Evolutionary conservation across 1,140 invertebrate genomes (phyloP), one percentile per base, ranked within the genome.

Genomic region (Eubasilissa regina): DNA sequence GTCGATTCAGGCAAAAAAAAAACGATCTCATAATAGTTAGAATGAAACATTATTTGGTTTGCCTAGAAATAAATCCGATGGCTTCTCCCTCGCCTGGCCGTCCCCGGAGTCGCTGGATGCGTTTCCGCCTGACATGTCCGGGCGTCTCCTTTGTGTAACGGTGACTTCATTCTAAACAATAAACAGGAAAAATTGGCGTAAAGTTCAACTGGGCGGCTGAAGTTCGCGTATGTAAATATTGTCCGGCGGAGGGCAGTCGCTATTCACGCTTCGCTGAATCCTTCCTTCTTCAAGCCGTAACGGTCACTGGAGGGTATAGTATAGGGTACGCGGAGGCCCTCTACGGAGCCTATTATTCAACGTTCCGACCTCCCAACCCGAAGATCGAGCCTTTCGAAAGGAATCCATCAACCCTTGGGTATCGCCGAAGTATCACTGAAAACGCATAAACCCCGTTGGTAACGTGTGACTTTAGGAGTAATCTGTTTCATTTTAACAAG

Each of bases 151-250:
- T 21, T 53, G 48, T 48, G 45, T 75, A 44, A 19, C 73, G 73
- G 73, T 75, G 56, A 75, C 73, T 74, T 77, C 78, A 68, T 62
- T 64, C 78, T 58, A 82, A 80, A 80, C 78, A 80, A 82, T 80
- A 74, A 82, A 78, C 75, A 75, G 78, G 66, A 80, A 79, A 82
- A 78, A 82, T 82, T 80, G 81, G 70, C 78, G 75, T 77, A 76
- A 82, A 80, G 53, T 80, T 60, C 25, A 62, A 47, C 77, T 73
- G 66, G 55, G 58, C 75, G 73, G 13, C 74, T 58, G 79, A 62
- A 78, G 47, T 51, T 19, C 55, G 15, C 78, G 51, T 76, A 82
- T 82, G 81, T 82, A 80, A 82, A 82, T 82, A 82, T 78, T 77
- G 75, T 68, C 74, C 81, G 53, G 60, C 56, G 74, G 35, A 79